These are phyloP conservation scores for Parazoanthus swiftii DNA, from an alignment of 92 coral and sea anemone species.

Conservation along the genomic window DNA sequence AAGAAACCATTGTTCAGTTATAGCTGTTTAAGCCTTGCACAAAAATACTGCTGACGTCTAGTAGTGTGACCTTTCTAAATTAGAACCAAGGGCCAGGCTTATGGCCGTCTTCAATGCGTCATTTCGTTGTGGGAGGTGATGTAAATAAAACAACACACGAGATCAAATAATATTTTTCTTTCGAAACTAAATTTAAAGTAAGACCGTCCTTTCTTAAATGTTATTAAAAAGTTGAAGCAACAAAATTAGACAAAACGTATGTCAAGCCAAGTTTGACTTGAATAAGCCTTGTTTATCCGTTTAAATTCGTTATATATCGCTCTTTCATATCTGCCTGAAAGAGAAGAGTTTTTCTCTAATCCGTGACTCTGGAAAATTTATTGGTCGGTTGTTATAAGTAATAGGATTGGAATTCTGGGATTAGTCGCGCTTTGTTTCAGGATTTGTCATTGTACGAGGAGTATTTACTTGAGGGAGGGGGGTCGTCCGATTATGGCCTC, in stretches of 20 bases:
- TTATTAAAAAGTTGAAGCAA: not conserved
- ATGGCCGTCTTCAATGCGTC: not conserved
- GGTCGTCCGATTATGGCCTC: constrained; percentile 4
- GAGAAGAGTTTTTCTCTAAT: constrained; percentile 16
- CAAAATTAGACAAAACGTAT: not conserved
- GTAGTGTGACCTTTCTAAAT: not conserved
- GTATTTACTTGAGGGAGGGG: constrained; percentile 12
- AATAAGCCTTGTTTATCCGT: constrained; percentile 1
- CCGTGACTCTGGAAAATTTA: constrained; percentile 12
- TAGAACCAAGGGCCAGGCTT: constrained; percentile 13
- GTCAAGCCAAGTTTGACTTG: not conserved
- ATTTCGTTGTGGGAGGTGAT: constrained; percentile 32
- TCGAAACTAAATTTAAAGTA: not conserved
- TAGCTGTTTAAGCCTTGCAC: constrained; percentile 9
- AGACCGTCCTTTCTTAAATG: not conserved
- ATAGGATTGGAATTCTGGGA: constrained; percentile 20
- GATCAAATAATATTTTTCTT: not conserved
- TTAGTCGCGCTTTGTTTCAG: constrained; percentile 22
- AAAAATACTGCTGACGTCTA: not conserved
- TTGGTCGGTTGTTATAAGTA: constrained; percentile 15
- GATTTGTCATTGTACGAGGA: constrained; percentile 5
- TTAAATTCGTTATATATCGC: not conserved
- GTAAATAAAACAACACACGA: not conserved
- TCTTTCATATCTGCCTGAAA: constrained; percentile 6
- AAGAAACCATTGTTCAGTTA: not conserved